Base-by-base conservation (phyloP, 23 tunicate species). In the Trididemnum miniatum region DNA sequence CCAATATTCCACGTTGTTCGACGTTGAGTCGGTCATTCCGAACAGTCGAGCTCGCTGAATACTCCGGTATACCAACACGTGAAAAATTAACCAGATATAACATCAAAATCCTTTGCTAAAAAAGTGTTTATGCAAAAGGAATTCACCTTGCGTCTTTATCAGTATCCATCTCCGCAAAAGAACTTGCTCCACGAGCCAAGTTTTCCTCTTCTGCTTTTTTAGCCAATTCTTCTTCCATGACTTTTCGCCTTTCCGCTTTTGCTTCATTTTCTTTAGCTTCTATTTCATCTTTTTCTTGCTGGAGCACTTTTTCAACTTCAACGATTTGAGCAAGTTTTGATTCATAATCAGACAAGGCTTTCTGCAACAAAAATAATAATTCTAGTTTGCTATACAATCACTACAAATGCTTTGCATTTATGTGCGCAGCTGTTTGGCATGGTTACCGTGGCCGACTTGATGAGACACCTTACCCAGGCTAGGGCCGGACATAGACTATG, bases 61-160 rank as follows among this genome's bases (percentile, higher is more conserved):
- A n/a, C n/a, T n/a, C n/a, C n/a, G n/a, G n/a, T n/a, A n/a, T n/a
- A n/a, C n/a, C 12, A 50, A 12, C 12, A 50, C 57, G 18, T 50
- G 57, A 50, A 50, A 50, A 50, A 18, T 50, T 50, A 12, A 50
- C 57, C 12, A 50, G 18, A 50, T 50, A 18, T 50, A 12, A 50
- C 18, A 50, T 12, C 57, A n/a, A n/a, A n/a, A n/a, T n/a, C n/a
- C n/a, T n/a, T n/a, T n/a, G n/a, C n/a, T n/a, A n/a, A n/a, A n/a
- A n/a, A n/a, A n/a, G n/a, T n/a, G n/a, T n/a, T n/a, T n/a, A n/a
- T n/a, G n/a, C n/a, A n/a, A n/a, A n/a, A n/a, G n/a, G n/a, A n/a
- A 44, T 44, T 44, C 23, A 90, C 97, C 88, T 86, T 29, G 85
- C 98, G 80, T 93, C 93, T 80, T 88, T 88, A 57, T 93, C 88